A percentile compares a stretch with the other conserved stretches of the same genome.
Evolutionary conservation across 2,888 invertebrate species (phyloP).

Genomic region (Cordilura impudica): DNA sequence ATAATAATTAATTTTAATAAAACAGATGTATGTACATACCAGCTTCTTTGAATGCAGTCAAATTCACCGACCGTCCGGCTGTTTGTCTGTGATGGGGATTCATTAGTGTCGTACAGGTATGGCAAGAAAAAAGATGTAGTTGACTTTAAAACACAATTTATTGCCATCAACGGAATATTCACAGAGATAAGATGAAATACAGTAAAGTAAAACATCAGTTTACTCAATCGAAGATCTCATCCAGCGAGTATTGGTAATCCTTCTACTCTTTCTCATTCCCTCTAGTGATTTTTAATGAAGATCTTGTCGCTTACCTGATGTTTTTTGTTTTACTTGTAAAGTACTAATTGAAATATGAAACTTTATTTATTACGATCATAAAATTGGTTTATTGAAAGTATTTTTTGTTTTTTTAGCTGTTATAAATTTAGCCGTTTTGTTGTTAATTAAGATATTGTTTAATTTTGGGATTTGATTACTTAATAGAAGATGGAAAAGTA

Average conservation of each 20-base stretch:
- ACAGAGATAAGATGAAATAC: background rate
- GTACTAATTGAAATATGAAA: conserved; percentile 40
- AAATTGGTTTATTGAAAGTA: conserved; percentile 53
- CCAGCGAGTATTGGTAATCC: background rate
- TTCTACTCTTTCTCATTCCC: conserved; percentile 1
- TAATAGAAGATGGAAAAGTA: too few relatives aligned
- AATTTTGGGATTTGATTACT: background rate
- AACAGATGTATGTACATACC: background rate
- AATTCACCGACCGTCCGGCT: background rate
- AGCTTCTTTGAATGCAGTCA: background rate
- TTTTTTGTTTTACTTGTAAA: conserved; percentile 29
- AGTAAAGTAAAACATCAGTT: background rate
- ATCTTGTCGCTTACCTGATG: conserved; percentile 42
- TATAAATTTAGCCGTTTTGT: conserved; percentile 1
- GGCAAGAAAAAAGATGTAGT: background rate
- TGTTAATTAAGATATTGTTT: conserved; percentile 47
- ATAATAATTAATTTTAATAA: conserved; percentile 17
- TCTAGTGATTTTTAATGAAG: conserved; percentile 15
- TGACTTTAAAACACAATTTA: conserved; percentile 51
- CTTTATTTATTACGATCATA: conserved; percentile 51
- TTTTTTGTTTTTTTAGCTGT: conserved; percentile 6
- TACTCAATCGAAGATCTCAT: conserved; percentile 18
- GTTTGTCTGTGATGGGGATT: background rate
- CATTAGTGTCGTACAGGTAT: conserved; percentile 13
- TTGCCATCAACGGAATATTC: conserved; percentile 31